Evolutionary conservation across 1,140 invertebrate species (phyloP).

Genomic region (Caenorhabditis briggsae): DNA sequence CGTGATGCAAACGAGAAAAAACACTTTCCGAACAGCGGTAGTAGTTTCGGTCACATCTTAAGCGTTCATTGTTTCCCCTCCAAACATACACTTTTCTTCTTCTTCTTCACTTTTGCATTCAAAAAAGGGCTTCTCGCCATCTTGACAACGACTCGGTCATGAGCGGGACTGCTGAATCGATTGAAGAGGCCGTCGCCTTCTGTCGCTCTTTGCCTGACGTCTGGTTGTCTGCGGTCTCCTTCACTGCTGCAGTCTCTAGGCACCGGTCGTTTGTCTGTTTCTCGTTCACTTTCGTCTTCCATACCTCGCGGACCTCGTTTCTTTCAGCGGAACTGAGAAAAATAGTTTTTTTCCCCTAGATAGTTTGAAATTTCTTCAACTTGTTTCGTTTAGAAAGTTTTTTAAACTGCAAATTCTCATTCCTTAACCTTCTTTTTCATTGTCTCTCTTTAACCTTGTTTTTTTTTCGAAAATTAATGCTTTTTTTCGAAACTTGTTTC

Average conservation of each 20-base stretch:
- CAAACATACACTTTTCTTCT: background rate
- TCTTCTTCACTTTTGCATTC: background rate
- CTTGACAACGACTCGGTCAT: background rate
- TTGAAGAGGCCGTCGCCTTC: background rate
- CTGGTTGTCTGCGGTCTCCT: background rate
- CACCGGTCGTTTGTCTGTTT: conserved; percentile 28
- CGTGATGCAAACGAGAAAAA: no score
- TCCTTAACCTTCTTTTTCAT: background rate
- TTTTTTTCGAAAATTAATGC: background rate
- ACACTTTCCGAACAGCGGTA: no score
- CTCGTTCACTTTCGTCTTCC: conserved; percentile 17
- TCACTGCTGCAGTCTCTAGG: background rate
- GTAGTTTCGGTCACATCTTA: no score
- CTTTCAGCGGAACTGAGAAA: background rate
- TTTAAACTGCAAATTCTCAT: background rate
- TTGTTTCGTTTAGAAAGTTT: background rate
- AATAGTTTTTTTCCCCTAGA: background rate
- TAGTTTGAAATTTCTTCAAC: background rate
- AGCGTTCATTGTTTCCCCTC: background rate
- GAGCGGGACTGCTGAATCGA: background rate
- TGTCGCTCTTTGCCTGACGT: background rate
- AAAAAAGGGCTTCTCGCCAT: conserved; percentile 6
- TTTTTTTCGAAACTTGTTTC: no score
- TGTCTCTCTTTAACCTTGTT: background rate
- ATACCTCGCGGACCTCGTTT: conserved; percentile 9